Evolutionary conservation across 2,113 vertebrate genomes (phyloP).

Genomic region (Leiothrix lutea): DNA sequence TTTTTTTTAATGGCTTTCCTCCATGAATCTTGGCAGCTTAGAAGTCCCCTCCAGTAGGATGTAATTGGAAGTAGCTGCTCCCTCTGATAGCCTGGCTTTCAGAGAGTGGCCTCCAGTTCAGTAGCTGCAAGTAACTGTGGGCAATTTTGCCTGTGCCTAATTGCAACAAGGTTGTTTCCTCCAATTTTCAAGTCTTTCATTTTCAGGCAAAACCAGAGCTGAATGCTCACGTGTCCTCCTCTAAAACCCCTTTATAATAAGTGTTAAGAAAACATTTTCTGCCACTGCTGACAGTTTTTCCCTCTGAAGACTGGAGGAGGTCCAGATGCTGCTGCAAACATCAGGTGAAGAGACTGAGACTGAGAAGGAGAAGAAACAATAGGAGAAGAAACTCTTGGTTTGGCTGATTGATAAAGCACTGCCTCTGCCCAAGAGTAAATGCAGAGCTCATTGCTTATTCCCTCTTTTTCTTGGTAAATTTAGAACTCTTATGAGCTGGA

Average conservation of each 20-base stretch:
- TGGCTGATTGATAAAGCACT: background rate
- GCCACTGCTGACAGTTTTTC: background rate
- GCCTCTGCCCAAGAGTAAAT: background rate
- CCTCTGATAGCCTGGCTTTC: constrained; percentile 26
- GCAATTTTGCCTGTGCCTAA: constrained; percentile 24
- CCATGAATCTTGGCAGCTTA: constrained; percentile 20
- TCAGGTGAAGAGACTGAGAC: too few species aligned
- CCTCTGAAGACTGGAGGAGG: background rate
- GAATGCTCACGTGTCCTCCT: background rate
- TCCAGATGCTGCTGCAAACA: background rate
- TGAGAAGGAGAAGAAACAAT: too few species aligned
- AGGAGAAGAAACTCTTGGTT: background rate
- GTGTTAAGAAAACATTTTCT: background rate
- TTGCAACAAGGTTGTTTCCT: constrained; percentile 6
- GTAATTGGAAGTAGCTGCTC: constrained; percentile 42
- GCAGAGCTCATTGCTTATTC: background rate
- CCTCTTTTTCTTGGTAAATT: background rate
- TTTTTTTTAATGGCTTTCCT: constrained; percentile 3
- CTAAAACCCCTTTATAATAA: background rate
- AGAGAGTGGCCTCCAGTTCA: constrained; percentile 32
- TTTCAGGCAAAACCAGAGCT: background rate
- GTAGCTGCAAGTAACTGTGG: constrained; percentile 31
- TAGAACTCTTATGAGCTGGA: background rate
- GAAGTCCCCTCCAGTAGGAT: constrained; percentile 42
- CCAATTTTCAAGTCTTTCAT: constrained; percentile 2